Base-by-base conservation (phyloP, 2,797 vertebrate genomes). In the Muscicapa comitata region DNA sequence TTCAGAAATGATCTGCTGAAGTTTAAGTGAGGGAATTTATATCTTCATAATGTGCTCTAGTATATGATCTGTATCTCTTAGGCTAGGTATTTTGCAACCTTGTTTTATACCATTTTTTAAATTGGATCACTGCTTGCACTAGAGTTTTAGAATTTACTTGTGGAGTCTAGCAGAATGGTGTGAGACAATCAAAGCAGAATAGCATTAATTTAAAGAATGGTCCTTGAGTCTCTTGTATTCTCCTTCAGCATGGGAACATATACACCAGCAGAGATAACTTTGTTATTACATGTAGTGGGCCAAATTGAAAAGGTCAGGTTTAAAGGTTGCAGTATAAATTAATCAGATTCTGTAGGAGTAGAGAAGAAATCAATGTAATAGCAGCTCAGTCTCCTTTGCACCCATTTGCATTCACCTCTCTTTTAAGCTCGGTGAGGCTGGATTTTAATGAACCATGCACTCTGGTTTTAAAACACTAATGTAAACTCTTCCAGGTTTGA, bases 401-500 rank as follows among this genome's bases (percentile, higher is more conserved):
- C 7, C 38, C 18, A 55, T 90, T 71, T 91, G 15, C 13, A 40
- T 79, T 85, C 54, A 61, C 29, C 35, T 72, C 84, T 91, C 65
- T 73, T 80, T 80, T 78, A 86, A 94, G 25, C 17, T 54, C 0
- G 1, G 17, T 59, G 66, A 66, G 91, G 37, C 40, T 66, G 51
- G 11, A 4, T 91, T 95, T 91, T 88, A 86, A 91, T 91, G 91
- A 88, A n/a, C 75, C 62, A 29, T 72, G 68, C 19, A 53, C 54
- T 90, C 38, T 75, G 59, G 54, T 81, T 78, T 92, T 94, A 86
- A 92, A 94, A 78, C 51, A 37, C 66, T 75, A 43, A 53, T 45
- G 68, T 93, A 90, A 94, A 89, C 31, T 61, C 53, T 93, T 85
- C 45, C 42, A 83, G 50, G 11, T 90, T 88, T 86, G 87, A 88